Base-by-base conservation (phyloP, 1,140 invertebrate species). In the Aphaenogaster floridana region DNA sequence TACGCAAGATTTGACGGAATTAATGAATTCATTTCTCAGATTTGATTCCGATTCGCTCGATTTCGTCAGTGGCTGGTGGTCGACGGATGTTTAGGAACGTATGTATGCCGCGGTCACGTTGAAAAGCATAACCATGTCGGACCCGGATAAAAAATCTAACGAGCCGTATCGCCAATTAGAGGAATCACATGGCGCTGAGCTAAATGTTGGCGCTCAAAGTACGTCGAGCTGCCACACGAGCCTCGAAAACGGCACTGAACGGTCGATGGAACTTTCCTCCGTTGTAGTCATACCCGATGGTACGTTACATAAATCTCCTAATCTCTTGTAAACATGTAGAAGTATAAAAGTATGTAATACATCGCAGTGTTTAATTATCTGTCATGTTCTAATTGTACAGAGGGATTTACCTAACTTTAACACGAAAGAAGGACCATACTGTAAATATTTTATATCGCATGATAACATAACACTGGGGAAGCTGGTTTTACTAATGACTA, bases 281-380 rank as follows among this genome's bases (percentile, higher is more conserved):
- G 97, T 98, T 57, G 96, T 97, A n/a, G 97, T 98, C 77, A 97
- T 98, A 80, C 97, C 97, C 84, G 97, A 98, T 96, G 97, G 97
- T 97, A 96, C 93, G 74, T 88, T 64, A 76, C 15, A 52, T 39
- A 52, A 54, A 34, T 11, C 0, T 21, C 0, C 42, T 28, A 74
- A 54, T 45, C 13, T 76, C n/a, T 15, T 36, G 5, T 52, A 52
- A 5, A 17, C 17, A 45, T 86, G 17, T 61, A 59, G 79, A 78
- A 15, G 7, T 34, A 36, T 77, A 59, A 28, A 39, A 21, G 45
- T 77, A 88, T 50, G 21, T 50, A 45, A 90, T 74, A 34, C 83
- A 50, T 63, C 86, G 76, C 88, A 86, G 72, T 64, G 13, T 92
- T 39, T 90, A 59, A 79, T 87, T 42, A 81, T 57, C 28, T 71